phyloP scores from a whole-genome alignment of 2,888 invertebrate species.

The Heliconius ethilla region DNA sequence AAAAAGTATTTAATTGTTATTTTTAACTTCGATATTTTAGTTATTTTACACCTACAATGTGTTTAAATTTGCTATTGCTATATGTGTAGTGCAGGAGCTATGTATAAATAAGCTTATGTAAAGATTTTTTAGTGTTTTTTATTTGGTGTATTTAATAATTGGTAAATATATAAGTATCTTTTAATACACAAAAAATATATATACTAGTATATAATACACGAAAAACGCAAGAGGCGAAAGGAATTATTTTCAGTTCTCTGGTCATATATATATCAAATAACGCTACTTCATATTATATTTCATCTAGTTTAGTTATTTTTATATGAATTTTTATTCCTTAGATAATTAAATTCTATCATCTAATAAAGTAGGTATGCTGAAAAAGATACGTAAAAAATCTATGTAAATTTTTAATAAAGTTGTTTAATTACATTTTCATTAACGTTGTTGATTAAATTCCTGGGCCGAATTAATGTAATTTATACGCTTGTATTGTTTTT shows the following conservation, averaged over 20 bases:
- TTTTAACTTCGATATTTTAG: background rate
- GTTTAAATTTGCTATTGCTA: background rate
- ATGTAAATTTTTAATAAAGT: conserved; percentile 4
- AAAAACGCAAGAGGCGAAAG: too few relatives aligned
- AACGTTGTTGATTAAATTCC: conserved; percentile 23
- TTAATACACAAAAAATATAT: too few relatives aligned
- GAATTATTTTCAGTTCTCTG: too few relatives aligned
- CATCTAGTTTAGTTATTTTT: too few relatives aligned
- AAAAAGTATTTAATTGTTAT: background rate
- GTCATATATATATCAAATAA: too few relatives aligned
- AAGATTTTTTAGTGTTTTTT: background rate
- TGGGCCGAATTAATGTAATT: conserved; percentile 9
- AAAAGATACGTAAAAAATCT: background rate
- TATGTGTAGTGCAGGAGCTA: background rate
- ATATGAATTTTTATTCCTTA: too few relatives aligned
- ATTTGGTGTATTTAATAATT: background rate
- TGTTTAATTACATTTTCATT: conserved; percentile 28
- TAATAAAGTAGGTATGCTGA: background rate
- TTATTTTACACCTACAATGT: background rate
- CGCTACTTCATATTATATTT: too few relatives aligned
- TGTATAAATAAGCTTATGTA: background rate
- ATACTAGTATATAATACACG: too few relatives aligned
- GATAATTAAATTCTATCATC: too few relatives aligned
- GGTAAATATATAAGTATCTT: too few relatives aligned
- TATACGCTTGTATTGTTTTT: conserved; percentile 18